Evolutionary conservation across 2,888 invertebrate genomes (phyloP), one percentile per base, ranked within the genome.

Genomic region (Drosophila kambysellisi): DNA sequence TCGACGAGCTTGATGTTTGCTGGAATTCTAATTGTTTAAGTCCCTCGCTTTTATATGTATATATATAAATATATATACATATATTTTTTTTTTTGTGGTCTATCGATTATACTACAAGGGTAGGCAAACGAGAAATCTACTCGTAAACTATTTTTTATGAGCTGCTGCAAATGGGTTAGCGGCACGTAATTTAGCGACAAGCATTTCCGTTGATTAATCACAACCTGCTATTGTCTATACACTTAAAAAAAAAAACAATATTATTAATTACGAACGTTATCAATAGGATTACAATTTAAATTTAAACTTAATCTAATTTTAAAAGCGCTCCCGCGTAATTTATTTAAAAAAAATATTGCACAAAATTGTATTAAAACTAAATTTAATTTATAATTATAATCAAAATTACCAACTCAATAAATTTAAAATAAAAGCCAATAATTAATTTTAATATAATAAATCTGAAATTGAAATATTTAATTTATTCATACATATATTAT

Each of bases 121-220:
- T 69, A 73, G 76, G 62, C 68, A 67, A 53, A 71, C 52, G 3
- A 9, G 1, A 20, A 17, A 32, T 43, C 30, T 43, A 53, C 12
- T 29, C 48, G 35, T 15, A 37, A 4, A 30, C 4, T 50, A 62
- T 76, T 83, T 76, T 88, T 88, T 88, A 88, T 75, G 88, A 89
- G 72, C 88, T 89, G 88, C 79, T 73, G 75, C 67, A 85, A 89
- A 88, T 88, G 88, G 89, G 83, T 89, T 88, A 82, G 79, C 77
- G 76, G 74, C 89, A 88, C 84, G 72, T 87, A 83, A 85, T 84
- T 81, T 75, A 80, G 82, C 88, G 89, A 89, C 87, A 87, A 72
- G 74, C 76, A 75, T 76, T 89, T 89, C 89, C 88, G 83, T 74
- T 76, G 75, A 81, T 82, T 81, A 88, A 83, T 88, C 86, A 77